Base-by-base conservation (phyloP, 1,140 invertebrate species). In the Achroia grisella region DNA sequence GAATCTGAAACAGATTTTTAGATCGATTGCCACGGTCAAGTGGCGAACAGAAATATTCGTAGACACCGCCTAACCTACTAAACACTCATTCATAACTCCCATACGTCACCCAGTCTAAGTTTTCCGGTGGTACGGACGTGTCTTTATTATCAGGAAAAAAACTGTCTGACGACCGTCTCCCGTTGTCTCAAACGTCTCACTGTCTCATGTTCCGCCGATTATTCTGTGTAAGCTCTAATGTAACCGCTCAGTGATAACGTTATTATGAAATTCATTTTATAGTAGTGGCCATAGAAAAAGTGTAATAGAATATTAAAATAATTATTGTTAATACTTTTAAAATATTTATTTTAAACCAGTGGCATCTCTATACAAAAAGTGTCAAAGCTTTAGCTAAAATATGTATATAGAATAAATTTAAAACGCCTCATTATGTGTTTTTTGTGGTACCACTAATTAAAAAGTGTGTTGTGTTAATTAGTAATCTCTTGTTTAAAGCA, bases 1-100 rank as follows among this genome's bases (percentile, higher is more conserved):
- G 55, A 59, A 65, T 71, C 70, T 74, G 65, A 74, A 63, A 75
- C 52, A 43, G 59, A 69, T 73, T 74, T 78, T 74, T 67, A 70
- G 48, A 68, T 62, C 52, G 39, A 63, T 77, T 70, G 65, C 65
- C 68, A 67, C 66, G 48, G 59, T 79, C 75, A 73, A 80, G 76
- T 77, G 75, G 64, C 39, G 56, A 52, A 70, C 63, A 62, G 61
- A 78, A 82, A 80, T 80, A 82, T 59, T 64, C 51, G 53, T 59
- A 75, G 56, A 76, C 63, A 61, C 48, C 57, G 68, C 66, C 72
- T 68, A 65, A 68, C 58, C 52, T 17, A 23, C 48, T 43, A 34
- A 46, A 29, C 57, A 57, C 52, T 53, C 69, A 75, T 75, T 77
- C 73, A 76, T 68, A 70, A 67, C 44, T 50, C 52, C 50, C 43